These are phyloP conservation scores for Steromphala cineraria DNA, from an alignment of 2,888 invertebrate species.

Conservation along the genomic window DNA sequence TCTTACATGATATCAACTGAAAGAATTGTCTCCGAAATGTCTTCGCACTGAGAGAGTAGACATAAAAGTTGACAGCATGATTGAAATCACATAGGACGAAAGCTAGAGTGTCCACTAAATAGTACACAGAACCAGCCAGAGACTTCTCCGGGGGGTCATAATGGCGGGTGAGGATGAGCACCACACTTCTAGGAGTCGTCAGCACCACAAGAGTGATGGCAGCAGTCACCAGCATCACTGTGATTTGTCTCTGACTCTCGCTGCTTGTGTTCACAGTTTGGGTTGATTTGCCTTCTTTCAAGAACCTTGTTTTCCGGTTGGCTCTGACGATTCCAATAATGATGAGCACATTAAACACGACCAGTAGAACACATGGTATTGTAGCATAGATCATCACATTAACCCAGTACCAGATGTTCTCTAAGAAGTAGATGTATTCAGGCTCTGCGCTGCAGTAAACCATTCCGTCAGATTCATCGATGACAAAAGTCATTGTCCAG, in stretches of 20 bases:
- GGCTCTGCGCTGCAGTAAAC: neutral
- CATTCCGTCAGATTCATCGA: neutral
- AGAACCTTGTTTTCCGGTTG: neutral
- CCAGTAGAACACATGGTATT: conserved; percentile 29
- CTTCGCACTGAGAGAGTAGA: conserved; percentile 57
- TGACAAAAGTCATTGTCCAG: conserved; percentile 17
- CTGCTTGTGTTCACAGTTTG: no score
- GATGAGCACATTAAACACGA: conserved; percentile 34
- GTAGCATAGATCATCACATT: conserved; percentile 31
- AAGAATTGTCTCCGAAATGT: conserved; percentile 52
- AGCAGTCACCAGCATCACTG: conserved; percentile 36
- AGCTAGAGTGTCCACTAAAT: conserved; percentile 26
- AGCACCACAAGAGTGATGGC: neutral
- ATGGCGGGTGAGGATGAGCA: conserved; percentile 29
- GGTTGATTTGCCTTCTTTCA: neutral
- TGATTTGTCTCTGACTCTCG: conserved; percentile 23
- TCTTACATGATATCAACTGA: conserved; percentile 36
- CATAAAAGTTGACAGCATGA: conserved; percentile 62
- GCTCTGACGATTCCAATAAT: conserved; percentile 32
- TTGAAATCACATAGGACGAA: conserved; percentile 55
- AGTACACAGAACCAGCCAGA: conserved; percentile 18
- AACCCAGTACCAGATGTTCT: conserved; percentile 36
- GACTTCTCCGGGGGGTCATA: neutral
- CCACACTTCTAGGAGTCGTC: conserved; percentile 6
- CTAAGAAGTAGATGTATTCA: neutral